These are phyloP conservation scores for Volucella inanis DNA, from an alignment of 2,888 invertebrate species.

Conservation along the genomic window DNA sequence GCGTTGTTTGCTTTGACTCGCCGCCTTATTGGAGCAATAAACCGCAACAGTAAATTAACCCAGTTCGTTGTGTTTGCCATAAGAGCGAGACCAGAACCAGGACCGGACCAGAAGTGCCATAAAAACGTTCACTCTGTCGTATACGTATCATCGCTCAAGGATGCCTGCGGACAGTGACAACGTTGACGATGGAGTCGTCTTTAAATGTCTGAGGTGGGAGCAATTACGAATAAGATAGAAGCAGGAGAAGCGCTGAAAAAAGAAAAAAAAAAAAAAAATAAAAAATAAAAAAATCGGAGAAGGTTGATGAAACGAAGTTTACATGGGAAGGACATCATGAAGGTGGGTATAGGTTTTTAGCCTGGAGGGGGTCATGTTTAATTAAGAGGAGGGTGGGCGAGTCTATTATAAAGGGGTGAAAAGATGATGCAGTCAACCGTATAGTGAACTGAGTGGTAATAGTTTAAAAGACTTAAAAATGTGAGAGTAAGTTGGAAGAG, in stretches of 20 bases:
- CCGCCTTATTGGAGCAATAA: slow-evolving; percentile 59
- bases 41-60: slow-evolving; percentile 69
- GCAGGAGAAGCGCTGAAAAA: background rate
- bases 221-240: background rate
- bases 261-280: background rate
- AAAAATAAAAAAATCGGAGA: background rate
- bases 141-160: slow-evolving; percentile 51
- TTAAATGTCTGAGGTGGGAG: slow-evolving; percentile 13
- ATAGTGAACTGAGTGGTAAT: too few relatives aligned
- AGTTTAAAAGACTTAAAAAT: too few relatives aligned
- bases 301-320: background rate
- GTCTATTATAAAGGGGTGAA: too few relatives aligned
- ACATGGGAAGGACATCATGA: background rate
- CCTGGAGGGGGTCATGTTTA: too few relatives aligned
- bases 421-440: too few relatives aligned
- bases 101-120: slow-evolving; percentile 35
- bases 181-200: slow-evolving; percentile 1
- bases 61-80: slow-evolving; percentile 48
- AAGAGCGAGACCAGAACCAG: slow-evolving; percentile 1
- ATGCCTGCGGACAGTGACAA: slow-evolving; percentile 44
- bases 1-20: background rate
- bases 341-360: background rate
- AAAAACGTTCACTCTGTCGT: slow-evolving; percentile 48
- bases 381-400: too few relatives aligned
- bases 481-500: too few relatives aligned